Conservation (phyloP, 2,888 invertebrate species). For the Caenorhabditis sp. region DNA sequence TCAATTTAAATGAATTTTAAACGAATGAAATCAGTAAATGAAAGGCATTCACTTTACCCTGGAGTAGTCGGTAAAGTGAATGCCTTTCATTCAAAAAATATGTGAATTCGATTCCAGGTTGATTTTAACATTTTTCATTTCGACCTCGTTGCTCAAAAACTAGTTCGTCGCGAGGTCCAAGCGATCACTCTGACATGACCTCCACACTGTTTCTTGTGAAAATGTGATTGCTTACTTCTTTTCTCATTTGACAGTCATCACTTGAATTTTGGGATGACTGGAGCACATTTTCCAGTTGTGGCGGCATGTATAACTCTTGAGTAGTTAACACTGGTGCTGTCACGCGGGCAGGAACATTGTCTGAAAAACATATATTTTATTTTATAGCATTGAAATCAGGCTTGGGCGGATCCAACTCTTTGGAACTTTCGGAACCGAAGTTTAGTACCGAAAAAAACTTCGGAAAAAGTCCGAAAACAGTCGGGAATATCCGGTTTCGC, state of each 20-base stretch:
- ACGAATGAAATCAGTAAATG: too few relatives aligned
- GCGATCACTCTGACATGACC: too few relatives aligned
- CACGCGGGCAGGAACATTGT: neutral
- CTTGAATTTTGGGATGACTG: neutral
- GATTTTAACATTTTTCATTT: neutral
- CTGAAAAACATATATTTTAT: too few relatives aligned
- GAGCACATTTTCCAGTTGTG: neutral
- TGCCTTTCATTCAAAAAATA: constrained; percentile 6
- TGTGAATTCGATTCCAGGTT: neutral
- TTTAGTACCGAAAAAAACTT: too few relatives aligned
- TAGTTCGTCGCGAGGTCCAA: too few relatives aligned
- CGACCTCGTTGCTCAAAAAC: neutral
- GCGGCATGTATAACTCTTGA: neutral
- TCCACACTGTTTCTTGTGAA: neutral
- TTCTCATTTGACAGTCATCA: neutral
- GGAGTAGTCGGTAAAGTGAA: constrained; percentile 10
- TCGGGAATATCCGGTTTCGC: too few relatives aligned
- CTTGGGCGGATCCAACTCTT: too few relatives aligned
- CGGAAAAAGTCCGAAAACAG: too few relatives aligned
- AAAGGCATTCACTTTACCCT: neutral
- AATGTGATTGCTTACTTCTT: neutral
- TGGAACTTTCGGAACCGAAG: too few relatives aligned
- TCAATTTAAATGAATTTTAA: too few relatives aligned
- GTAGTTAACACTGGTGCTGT: constrained; percentile 3
- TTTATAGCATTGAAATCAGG: too few relatives aligned